These are phyloP conservation scores for Dipus sagitta DNA, from an alignment of 2,797 vertebrate species.

Conservation along the genomic window DNA sequence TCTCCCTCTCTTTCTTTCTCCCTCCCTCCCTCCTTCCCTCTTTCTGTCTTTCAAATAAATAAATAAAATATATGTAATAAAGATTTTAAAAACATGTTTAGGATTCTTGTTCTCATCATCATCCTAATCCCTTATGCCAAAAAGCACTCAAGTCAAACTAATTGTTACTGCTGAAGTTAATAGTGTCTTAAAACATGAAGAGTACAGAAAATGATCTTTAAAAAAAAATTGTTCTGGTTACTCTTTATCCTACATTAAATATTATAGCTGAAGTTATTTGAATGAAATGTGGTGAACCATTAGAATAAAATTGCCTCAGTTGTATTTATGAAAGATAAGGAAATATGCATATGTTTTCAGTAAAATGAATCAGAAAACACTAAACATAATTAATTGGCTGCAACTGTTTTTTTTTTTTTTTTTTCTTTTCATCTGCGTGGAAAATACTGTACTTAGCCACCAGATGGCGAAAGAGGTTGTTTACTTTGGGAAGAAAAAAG, in stretches of 20 bases:
- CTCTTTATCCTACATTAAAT: constrained; percentile 36
- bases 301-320: constrained; percentile 36
- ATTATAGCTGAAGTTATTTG: constrained; percentile 44
- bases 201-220: neutral
- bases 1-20: too few species aligned
- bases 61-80: too few species aligned
- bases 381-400: constrained; percentile 48
- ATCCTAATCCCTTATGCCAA: constrained; percentile 30
- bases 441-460: constrained; percentile 69
- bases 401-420: neutral
- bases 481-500: constrained; percentile 44
- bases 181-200: constrained; percentile 63
- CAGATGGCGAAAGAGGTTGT: constrained; percentile 79
- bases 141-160: constrained; percentile 47
- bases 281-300: constrained; percentile 26
- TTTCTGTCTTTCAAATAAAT: too few species aligned
- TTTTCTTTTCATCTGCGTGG: neutral
- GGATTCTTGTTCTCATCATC: constrained; percentile 9
- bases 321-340: constrained; percentile 53
- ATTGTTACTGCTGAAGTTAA: constrained; percentile 43
- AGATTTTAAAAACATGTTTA: too few species aligned
- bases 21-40: too few species aligned
- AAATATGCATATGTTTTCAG: constrained; percentile 48
- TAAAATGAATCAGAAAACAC: constrained; percentile 55
- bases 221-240: constrained; percentile 34